Conservation (phyloP, 2,888 invertebrate genomes). For the Cataglyphis rosenhaueri region DNA sequence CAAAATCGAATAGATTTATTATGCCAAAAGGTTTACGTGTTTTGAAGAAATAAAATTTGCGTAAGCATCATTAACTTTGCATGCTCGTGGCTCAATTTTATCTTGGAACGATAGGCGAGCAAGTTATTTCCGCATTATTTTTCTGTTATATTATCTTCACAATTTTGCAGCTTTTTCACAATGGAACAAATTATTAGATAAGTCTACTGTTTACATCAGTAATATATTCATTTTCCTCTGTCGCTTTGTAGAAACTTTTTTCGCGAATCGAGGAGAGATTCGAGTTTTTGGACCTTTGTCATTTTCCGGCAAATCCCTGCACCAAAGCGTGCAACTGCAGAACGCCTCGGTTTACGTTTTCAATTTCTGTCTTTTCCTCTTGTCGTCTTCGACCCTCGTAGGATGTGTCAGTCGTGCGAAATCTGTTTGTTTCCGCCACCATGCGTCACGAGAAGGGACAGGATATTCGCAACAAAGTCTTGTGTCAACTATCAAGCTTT, state of each 20-base stretch:
- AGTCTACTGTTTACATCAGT: constrained; percentile 30
- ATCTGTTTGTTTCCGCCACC: constrained; percentile 50
- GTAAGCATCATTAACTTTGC: constrained; percentile 22
- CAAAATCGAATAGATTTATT: neutral
- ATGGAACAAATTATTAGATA: constrained; percentile 47
- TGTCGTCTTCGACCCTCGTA: constrained; percentile 2
- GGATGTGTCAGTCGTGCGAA: constrained; percentile 45
- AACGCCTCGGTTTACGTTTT: constrained; percentile 56
- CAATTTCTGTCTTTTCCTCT: constrained; percentile 45
- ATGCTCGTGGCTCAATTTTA: neutral
- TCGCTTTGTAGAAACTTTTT: constrained; percentile 57
- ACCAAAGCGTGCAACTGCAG: constrained; percentile 63
- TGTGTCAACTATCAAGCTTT: constrained; percentile 41
- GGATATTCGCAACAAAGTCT: constrained; percentile 25
- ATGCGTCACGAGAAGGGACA: constrained; percentile 36
- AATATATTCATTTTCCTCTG: constrained; percentile 64
- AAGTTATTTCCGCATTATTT: neutral
- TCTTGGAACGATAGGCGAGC: neutral
- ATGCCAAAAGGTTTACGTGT: neutral
- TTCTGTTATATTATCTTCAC: neutral
- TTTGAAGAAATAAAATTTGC: constrained; percentile 23
- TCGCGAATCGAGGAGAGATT: constrained; percentile 42
- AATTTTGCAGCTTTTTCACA: constrained; percentile 52
- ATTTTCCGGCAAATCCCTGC: constrained; percentile 73
- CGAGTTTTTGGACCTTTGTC: constrained; percentile 73